Evolutionary conservation across 2,888 invertebrate genomes (phyloP).

Genomic region (Drosophila kambysellisi): DNA sequence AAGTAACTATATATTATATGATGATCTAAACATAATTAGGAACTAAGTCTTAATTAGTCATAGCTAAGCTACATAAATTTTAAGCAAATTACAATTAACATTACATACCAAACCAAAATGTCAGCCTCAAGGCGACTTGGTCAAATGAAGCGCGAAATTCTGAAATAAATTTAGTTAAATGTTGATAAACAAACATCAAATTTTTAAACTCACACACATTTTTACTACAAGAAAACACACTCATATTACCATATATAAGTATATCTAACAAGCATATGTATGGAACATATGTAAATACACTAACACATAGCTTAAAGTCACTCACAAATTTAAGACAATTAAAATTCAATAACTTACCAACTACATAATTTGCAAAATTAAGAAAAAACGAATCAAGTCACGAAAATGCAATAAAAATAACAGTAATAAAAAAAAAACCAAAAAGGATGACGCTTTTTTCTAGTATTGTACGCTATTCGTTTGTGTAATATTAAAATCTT

Average conservation of each 20-base stretch:
- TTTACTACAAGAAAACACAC: slow-evolving; percentile 42
- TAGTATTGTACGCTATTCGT: slow-evolving; percentile 38
- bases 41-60: slow-evolving; percentile 73
- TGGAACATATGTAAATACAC: slow-evolving; percentile 28
- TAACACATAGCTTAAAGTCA: slow-evolving; percentile 27
- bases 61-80: slow-evolving; percentile 67
- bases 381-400: slow-evolving; percentile 3
- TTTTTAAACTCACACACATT: slow-evolving; percentile 65
- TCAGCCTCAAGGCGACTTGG: slow-evolving; percentile 52
- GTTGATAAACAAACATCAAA: slow-evolving; percentile 55
- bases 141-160: slow-evolving; percentile 79
- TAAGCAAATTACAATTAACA: slow-evolving; percentile 43
- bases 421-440: slow-evolving; percentile 1
- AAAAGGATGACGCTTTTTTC: slow-evolving; percentile 22
- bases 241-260: slow-evolving; percentile 31
- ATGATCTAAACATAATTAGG: slow-evolving; percentile 58
- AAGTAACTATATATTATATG: slow-evolving; percentile 52
- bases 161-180: slow-evolving; percentile 82
- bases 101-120: slow-evolving; percentile 41
- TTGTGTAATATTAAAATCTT: slow-evolving; percentile 22
- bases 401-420: slow-evolving; percentile 36
- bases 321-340: slow-evolving; percentile 35
- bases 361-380: slow-evolving; percentile 13
- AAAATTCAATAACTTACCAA: slow-evolving; percentile 44
- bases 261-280: slow-evolving; percentile 39